phyloP scores from a whole-genome alignment of 2,113 vertebrate species.

The Alosa alosa region DNA sequence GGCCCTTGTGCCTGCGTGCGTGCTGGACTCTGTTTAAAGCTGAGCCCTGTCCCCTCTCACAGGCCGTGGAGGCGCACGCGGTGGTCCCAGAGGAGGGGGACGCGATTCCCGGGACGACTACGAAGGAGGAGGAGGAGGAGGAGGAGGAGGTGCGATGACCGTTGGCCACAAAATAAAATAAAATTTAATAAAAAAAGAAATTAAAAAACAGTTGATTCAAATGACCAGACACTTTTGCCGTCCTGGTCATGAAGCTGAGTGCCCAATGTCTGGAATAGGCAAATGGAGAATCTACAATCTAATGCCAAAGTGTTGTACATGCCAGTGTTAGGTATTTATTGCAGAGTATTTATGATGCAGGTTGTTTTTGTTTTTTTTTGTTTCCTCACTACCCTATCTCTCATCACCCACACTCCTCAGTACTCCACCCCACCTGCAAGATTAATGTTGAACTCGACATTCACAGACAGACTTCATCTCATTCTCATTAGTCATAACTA shows the following conservation, averaged over 20 bases:
- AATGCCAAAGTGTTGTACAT: neutral
- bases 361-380: neutral
- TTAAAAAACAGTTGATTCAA: neutral
- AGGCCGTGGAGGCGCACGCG: conserved; percentile 83
- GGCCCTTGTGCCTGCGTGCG: neutral
- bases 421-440: neutral
- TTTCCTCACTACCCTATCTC: neutral
- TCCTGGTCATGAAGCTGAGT: neutral
- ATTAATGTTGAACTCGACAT: conserved; percentile 7
- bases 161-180: neutral
- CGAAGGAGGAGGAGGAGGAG: conserved; percentile 67
- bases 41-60: conserved; percentile 69
- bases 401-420: neutral
- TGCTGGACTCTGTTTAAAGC: conserved; percentile 51
- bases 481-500: conserved; percentile 39
- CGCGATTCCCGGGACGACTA: conserved; percentile 79
- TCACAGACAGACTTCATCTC: conserved; percentile 35
- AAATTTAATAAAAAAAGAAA: conserved; percentile 7
- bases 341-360: neutral
- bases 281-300: neutral
- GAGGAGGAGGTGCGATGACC: conserved; percentile 57
- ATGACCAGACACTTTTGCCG: neutral
- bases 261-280: neutral
- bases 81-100: conserved; percentile 80
- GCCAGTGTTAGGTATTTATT: neutral